Base-by-base conservation (phyloP, 2,888 invertebrate species). In the Spisula subtruncata region DNA sequence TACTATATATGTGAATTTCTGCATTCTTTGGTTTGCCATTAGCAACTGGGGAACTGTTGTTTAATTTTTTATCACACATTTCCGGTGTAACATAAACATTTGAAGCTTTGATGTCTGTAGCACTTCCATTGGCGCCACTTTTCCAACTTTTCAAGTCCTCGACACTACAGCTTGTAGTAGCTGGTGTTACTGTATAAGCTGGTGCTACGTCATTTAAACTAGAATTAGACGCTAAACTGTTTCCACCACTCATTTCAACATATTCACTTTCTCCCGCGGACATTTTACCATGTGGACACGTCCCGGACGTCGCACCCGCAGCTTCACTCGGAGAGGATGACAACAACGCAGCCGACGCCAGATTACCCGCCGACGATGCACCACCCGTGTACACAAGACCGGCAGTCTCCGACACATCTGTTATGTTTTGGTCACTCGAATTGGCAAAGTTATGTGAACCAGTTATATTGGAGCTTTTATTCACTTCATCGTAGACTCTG, bases 401-500 rank as follows among this genome's bases (percentile, higher is more conserved):
- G 12, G 86, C 32, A n/a, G 89, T 86, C 32, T 92, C 89, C 41
- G 41, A 56, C 6, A 60, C 71, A 46, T 84, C 81, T 25, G 48
- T 46, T 4, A 82, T 48, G 71, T 83, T 75, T 5, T 46, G 51
- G 32, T 83, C 88, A 79, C 48, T 46, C 10, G 56, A 41, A 79
- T n/a, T 83, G 41, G 82, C 25, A 41, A 82, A 54, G 46, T 82
- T 82, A n/a, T 54, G 75, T 20, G 32, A 20, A 25, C 75, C 75
- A 32, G 89, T 89, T 81, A 93, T 92, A 60, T 90, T 90, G 16
- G 91, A 85, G 25, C 92, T 90, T 86, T 94, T 94, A 54, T 92
- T 92, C 8, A 94, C 93, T 80, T 94, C 94, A 75, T 94, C 94
- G 80, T 95, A 95, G 46, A 93, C 83, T 56, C 92, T 84, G 32